phyloP scores from a whole-genome alignment of 2,888 invertebrate species.

The Acholoe squamosa region DNA sequence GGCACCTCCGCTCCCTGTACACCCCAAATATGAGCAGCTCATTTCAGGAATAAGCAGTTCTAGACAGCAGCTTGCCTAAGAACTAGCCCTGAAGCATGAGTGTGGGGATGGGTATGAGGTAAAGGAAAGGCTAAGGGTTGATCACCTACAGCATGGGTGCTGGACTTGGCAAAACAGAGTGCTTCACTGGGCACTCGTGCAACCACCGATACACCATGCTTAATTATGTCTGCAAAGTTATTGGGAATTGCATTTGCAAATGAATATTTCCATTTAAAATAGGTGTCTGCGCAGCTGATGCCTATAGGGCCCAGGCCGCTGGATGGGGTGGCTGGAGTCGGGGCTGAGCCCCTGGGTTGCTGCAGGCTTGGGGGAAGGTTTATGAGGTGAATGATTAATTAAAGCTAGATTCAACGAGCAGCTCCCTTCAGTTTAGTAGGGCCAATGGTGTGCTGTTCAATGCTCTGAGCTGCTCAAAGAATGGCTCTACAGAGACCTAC shows the following conservation, averaged over 20 bases:
- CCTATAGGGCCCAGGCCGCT: background rate
- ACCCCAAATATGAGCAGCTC: background rate
- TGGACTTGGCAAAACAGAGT: no score
- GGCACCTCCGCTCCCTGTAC: background rate
- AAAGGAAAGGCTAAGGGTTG: no score
- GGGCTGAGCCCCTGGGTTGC: background rate
- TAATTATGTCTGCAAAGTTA: background rate
- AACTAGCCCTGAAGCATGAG: no score
- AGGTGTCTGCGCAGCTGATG: background rate
- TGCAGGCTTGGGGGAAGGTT: background rate
- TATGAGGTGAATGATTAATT: constrained; percentile 12
- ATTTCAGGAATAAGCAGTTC: background rate
- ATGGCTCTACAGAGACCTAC: background rate
- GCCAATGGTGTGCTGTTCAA: background rate
- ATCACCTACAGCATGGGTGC: background rate
- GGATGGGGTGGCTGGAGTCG: background rate
- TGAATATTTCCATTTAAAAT: constrained; percentile 6
- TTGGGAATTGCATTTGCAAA: background rate
- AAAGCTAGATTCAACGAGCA: background rate
- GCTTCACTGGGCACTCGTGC: background rate
- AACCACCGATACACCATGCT: background rate
- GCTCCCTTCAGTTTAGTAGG: background rate
- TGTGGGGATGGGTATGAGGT: no score
- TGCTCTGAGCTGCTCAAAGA: background rate
- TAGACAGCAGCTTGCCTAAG: background rate